Conservation (phyloP, 2,888 invertebrate species). For the Nemoura dubitans region DNA sequence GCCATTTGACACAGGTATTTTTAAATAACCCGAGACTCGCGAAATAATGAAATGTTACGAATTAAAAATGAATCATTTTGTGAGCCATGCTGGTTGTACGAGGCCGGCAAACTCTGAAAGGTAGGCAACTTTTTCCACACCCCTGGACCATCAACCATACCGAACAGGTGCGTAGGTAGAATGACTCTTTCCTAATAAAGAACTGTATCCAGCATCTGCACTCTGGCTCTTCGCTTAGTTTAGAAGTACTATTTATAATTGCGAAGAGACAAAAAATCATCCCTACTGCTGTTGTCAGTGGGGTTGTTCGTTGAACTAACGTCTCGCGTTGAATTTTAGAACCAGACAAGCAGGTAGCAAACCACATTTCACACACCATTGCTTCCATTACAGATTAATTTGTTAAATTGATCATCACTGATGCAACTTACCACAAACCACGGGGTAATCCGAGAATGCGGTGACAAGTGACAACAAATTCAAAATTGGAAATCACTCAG, state of each 20-base stretch:
- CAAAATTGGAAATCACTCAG: background rate
- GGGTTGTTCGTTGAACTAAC: background rate
- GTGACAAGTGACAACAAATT: background rate
- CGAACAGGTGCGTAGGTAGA: conserved; percentile 7
- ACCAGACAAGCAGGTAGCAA: background rate
- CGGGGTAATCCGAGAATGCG: background rate
- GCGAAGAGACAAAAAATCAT: background rate
- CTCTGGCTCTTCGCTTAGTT: background rate
- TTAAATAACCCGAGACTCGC: background rate
- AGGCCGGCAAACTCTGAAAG: background rate
- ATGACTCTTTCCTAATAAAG: background rate
- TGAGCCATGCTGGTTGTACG: background rate
- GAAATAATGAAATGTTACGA: background rate
- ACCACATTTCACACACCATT: background rate
- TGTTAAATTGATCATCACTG: background rate
- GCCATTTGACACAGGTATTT: background rate
- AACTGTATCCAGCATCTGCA: background rate
- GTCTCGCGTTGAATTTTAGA: background rate
- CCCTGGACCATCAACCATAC: background rate
- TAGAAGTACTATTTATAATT: background rate
- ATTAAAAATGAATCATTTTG: background rate
- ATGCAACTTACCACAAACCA: background rate
- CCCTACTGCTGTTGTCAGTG: background rate
- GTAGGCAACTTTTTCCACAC: conserved; percentile 3
- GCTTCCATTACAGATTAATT: background rate